Conservation (phyloP, 2,888 invertebrate genomes). For the Archips xylosteana region DNA sequence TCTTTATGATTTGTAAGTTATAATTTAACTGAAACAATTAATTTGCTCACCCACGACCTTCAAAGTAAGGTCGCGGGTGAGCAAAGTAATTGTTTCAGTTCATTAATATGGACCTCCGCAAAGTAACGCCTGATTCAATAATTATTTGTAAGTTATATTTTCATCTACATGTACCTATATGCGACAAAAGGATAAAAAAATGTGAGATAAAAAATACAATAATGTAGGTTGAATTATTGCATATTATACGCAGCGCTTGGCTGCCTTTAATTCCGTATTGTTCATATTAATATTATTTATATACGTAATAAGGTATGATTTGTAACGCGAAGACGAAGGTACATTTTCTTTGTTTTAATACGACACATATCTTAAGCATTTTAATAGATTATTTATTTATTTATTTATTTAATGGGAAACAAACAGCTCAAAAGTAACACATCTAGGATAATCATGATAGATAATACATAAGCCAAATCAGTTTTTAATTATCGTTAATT, state of each 20-base stretch:
- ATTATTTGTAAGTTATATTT: neutral
- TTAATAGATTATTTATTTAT: neutral
- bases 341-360: conserved; percentile 15
- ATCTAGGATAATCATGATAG: too few species aligned
- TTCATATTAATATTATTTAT: conserved; percentile 61
- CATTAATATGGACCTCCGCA: too few species aligned
- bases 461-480: too few species aligned
- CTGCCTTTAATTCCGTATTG: conserved; percentile 61
- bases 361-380: neutral
- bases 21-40: too few species aligned
- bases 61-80: too few species aligned
- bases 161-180: neutral
- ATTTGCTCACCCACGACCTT: too few species aligned
- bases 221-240: conserved; percentile 65
- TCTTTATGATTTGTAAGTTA: neutral
- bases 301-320: conserved; percentile 48
- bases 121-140: too few species aligned
- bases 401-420: too few species aligned
- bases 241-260: conserved; percentile 63
- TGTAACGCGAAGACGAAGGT: conserved; percentile 20
- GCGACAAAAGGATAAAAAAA: conserved; percentile 13
- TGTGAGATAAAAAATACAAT: conserved; percentile 45
- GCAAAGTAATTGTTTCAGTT: too few species aligned
- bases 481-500: too few species aligned
- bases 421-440: too few species aligned